Evolutionary conservation across 2,888 invertebrate genomes (phyloP).

Genomic region (Heteromyza rotundicornis): DNA sequence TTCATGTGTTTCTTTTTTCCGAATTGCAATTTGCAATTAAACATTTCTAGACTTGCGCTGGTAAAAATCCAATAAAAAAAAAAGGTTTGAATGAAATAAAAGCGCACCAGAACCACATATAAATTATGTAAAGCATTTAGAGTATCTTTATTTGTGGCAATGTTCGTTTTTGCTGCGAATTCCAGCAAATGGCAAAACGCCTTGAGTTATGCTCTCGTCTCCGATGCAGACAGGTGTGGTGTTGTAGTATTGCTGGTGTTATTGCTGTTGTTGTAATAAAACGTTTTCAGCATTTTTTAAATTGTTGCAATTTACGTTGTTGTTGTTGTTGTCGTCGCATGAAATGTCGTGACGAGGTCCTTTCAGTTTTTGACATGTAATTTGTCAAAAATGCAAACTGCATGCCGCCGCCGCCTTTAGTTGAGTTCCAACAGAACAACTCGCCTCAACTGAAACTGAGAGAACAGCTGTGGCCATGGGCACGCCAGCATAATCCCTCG

Average conservation of each 20-base stretch:
- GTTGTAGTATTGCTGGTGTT: constrained; percentile 16
- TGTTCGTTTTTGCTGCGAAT: neutral
- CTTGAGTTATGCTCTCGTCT: constrained; percentile 18
- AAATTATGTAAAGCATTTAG: neutral
- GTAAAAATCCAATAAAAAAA: too few relatives aligned
- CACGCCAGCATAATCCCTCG: neutral
- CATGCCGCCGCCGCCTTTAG: constrained; percentile 28
- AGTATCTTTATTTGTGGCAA: neutral
- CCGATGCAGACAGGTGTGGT: constrained; percentile 16
- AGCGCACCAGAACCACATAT: neutral
- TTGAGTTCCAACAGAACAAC: neutral
- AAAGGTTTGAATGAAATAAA: too few relatives aligned
- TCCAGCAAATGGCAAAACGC: constrained; percentile 2
- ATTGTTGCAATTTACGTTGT: neutral
- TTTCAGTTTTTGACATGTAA: constrained; percentile 35
- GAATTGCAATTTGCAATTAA: neutral
- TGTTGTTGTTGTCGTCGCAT: constrained; percentile 16
- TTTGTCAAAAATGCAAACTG: constrained; percentile 35
- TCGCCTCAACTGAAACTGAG: neutral
- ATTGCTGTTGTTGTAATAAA: constrained; percentile 12
- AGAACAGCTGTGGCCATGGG: neutral
- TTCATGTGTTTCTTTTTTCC: constrained; percentile 1
- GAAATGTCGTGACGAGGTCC: constrained; percentile 38
- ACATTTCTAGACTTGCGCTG: neutral
- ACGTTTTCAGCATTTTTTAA: constrained; percentile 4